These are phyloP conservation scores for Epizoanthus scotinus DNA, from an alignment of 92 coral and sea anemone genomes.

Conservation along the genomic window DNA sequence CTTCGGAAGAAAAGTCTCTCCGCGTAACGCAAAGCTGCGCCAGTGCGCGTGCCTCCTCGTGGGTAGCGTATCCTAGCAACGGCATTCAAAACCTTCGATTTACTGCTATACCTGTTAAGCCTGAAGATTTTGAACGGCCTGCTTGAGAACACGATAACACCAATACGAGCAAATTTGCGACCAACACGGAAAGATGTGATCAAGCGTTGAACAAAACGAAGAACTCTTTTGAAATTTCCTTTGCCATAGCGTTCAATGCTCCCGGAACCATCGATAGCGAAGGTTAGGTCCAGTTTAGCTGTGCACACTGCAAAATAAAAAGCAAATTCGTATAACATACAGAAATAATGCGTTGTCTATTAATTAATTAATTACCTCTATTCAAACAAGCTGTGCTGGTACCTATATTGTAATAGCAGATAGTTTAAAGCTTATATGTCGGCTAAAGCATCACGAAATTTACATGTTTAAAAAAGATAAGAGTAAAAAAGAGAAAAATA, in stretches of 20 bases:
- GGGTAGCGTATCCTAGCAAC: constrained; percentile 71
- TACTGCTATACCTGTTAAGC: constrained; percentile 41
- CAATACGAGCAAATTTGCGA: constrained; percentile 70
- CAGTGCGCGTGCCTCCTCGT: constrained; percentile 76
- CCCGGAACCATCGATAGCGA: constrained; percentile 78
- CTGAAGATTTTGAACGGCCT: constrained; percentile 27
- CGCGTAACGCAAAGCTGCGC: constrained; percentile 61
- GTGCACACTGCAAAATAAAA: constrained; percentile 63
- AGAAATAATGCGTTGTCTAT: background rate
- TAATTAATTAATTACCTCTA: too few species aligned
- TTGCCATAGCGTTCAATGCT: constrained; percentile 67
- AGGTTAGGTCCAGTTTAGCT: constrained; percentile 70
- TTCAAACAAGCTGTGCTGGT: too few species aligned
- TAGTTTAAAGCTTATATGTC: too few species aligned
- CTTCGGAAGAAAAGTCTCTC: constrained; percentile 58
- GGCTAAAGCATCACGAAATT: too few species aligned
- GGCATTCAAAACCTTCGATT: constrained; percentile 58
- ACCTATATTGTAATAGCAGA: too few species aligned
- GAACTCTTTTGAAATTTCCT: constrained; percentile 75
- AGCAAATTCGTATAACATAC: background rate
- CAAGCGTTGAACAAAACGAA: constrained; percentile 71
- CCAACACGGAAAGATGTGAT: constrained; percentile 68
- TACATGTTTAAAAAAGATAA: too few species aligned
- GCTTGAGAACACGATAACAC: constrained; percentile 65
- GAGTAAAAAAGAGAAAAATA: too few species aligned